Percentiles rank a stretch among this genome's conserved stretches.
phyloP scores from a whole-genome alignment of 2,113 vertebrate species.

The Nothobranchius furzeri region DNA sequence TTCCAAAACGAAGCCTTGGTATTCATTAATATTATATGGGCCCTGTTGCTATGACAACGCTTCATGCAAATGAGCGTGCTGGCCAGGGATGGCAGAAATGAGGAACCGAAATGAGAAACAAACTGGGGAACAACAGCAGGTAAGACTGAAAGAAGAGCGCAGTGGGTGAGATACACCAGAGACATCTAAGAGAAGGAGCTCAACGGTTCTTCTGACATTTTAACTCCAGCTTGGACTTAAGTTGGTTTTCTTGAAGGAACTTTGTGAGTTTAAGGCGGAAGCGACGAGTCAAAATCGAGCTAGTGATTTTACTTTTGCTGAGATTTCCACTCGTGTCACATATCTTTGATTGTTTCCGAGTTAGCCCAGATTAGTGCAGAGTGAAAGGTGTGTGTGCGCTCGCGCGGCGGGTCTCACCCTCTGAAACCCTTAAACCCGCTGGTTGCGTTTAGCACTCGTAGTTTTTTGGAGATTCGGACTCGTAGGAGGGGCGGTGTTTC shows the following conservation, averaged over 20 bases:
- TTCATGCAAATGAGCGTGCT: constrained; percentile 60
- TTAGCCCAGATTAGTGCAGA: no score
- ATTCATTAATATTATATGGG: not conserved
- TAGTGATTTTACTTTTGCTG: not conserved
- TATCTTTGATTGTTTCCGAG: no score
- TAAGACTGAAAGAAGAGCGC: not conserved
- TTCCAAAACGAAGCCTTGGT: not conserved
- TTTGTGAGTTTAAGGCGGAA: constrained; percentile 40
- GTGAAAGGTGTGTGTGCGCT: no score
- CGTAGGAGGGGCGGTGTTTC: not conserved
- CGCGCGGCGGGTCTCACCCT: no score
- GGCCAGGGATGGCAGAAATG: constrained; percentile 26
- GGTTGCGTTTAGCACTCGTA: not conserved
- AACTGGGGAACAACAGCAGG: constrained; percentile 20
- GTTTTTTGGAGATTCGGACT: not conserved
- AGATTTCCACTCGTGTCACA: not conserved
- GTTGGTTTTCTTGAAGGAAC: not conserved
- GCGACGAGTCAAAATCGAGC: not conserved
- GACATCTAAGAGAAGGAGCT: not conserved
- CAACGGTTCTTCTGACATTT: not conserved
- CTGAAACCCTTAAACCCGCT: no score
- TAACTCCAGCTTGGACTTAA: not conserved
- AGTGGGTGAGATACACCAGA: not conserved
- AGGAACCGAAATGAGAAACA: constrained; percentile 69
- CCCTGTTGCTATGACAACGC: constrained; percentile 15